phyloP scores from a whole-genome alignment of 2,113 vertebrate genomes.

The Verasper variegatus region DNA sequence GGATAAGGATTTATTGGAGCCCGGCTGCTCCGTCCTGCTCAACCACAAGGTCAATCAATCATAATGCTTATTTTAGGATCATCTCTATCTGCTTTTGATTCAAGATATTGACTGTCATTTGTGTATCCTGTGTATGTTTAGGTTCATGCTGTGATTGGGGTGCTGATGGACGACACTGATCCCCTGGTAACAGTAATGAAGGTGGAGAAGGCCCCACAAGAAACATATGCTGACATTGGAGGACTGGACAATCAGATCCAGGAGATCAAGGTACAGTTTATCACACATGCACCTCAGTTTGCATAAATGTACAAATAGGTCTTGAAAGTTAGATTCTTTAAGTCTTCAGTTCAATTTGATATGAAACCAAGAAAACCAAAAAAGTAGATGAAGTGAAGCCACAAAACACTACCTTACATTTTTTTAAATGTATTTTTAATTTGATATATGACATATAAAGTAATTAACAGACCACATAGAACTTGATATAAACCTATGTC shows the following conservation, averaged over 20 bases:
- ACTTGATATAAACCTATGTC: no score
- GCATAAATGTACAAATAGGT: neutral
- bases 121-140: constrained; percentile 51
- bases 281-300: neutral
- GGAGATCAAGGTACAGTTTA: constrained; percentile 90
- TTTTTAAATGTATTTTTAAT: no score
- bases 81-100: neutral
- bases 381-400: no score
- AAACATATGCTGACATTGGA: constrained; percentile 96
- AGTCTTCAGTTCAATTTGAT: neutral
- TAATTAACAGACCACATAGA: no score
- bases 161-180: constrained; percentile 98
- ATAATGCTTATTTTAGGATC: neutral
- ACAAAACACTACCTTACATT: no score
- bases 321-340: neutral
- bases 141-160: constrained; percentile 98
- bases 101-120: neutral
- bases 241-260: constrained; percentile 98
- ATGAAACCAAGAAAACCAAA: neutral
- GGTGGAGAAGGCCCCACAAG: constrained; percentile 98
- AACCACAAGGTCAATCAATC: constrained; percentile 91
- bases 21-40: constrained; percentile 96
- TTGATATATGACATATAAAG: no score
- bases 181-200: constrained; percentile 99
- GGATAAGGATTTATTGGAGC: constrained; percentile 96